Evolutionary conservation across 2,113 vertebrate genomes (phyloP).

Genomic region (Bufo bufo): DNA sequence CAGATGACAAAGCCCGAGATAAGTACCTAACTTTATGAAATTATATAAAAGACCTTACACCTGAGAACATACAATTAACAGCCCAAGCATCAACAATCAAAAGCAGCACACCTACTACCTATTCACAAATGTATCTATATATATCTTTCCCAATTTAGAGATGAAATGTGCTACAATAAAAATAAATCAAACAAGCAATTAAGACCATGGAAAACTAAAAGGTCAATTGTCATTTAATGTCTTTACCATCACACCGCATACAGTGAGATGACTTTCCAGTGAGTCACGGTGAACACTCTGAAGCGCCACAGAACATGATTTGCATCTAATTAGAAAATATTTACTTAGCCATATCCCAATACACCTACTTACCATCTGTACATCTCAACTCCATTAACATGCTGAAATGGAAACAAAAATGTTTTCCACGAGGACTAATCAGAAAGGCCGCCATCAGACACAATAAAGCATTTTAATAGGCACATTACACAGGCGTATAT

Average conservation of each 20-base stretch:
- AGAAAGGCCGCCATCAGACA: conserved; percentile 9
- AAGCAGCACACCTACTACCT: background rate
- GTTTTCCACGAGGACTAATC: conserved; percentile 10
- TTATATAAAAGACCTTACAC: background rate
- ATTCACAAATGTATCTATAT: background rate
- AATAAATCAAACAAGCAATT: conserved; percentile 24
- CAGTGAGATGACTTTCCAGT: conserved; percentile 39
- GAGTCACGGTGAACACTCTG: conserved; percentile 34
- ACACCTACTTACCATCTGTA: conserved; percentile 54
- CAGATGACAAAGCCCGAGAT: background rate
- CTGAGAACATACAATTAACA: background rate
- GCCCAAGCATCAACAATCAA: background rate
- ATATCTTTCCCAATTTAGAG: conserved; percentile 1
- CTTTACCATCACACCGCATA: conserved; percentile 26
- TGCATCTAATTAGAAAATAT: conserved; percentile 55
- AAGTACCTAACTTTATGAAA: background rate
- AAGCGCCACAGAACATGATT: conserved; percentile 44
- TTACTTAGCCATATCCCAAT: conserved; percentile 54
- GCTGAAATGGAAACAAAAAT: conserved; percentile 41
- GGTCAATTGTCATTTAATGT: conserved; percentile 48
- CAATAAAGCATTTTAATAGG: background rate
- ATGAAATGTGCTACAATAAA: background rate
- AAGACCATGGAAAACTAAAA: conserved; percentile 39
- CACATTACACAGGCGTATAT: background rate
- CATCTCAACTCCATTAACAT: conserved; percentile 33